Conservation (phyloP, 2,888 invertebrate species). For the Cerceris ruficornis region DNA sequence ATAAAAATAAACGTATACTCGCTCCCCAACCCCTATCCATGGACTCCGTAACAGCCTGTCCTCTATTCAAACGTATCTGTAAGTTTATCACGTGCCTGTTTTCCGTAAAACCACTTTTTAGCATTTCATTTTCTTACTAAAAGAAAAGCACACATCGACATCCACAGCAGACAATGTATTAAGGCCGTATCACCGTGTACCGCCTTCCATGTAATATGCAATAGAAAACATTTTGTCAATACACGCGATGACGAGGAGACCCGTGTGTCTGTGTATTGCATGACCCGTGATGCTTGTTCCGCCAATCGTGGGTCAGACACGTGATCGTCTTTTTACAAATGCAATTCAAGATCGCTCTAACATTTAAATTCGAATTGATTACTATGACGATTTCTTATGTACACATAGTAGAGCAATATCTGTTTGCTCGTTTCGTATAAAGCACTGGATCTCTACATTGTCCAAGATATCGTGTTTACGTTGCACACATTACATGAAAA, state of each 20-base stretch:
- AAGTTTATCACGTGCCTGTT: no score
- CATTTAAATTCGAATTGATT: conserved; percentile 19
- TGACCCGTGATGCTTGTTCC: conserved; percentile 45
- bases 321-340: conserved; percentile 37
- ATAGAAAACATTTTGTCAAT: conserved; percentile 59
- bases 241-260: conserved; percentile 46
- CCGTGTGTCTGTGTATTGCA: conserved; percentile 31
- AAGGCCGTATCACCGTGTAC: conserved; percentile 43
- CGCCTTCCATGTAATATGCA: conserved; percentile 52
- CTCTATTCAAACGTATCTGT: no score
- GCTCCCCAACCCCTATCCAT: no score
- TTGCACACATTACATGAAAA: not conserved
- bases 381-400: not conserved
- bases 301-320: conserved; percentile 49
- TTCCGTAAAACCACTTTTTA: not conserved
- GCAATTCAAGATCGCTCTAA: conserved; percentile 27
- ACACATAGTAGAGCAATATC: no score
- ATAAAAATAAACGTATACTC: no score
- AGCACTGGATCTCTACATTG: not conserved
- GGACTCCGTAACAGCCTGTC: no score
- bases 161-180: conserved; percentile 2
- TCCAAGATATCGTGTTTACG: not conserved
- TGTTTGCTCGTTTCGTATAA: no score
- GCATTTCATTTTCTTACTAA: not conserved
- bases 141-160: conserved; percentile 3